phyloP scores from a whole-genome alignment of 2,797 vertebrate genomes.

The Spondyliosoma cantharus region DNA sequence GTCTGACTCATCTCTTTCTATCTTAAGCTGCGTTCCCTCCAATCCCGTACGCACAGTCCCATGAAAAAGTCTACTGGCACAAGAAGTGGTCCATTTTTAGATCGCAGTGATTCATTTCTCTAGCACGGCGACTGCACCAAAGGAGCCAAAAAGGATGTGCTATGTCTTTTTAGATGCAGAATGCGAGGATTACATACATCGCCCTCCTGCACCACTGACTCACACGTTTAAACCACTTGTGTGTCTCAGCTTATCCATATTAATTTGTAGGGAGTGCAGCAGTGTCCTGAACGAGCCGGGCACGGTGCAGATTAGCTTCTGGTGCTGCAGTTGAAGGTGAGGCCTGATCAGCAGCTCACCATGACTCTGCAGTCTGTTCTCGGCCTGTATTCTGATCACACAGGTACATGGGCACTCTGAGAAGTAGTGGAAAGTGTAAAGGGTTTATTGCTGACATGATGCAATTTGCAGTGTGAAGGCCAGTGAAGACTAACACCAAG shows the following conservation, averaged over 20 bases:
- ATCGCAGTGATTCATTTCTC: conserved; percentile 55
- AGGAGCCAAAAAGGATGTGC: conserved; percentile 23
- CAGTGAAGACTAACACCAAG: conserved; percentile 38
- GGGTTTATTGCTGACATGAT: conserved; percentile 30
- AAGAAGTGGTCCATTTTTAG: conserved; percentile 58
- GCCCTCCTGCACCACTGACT: conserved; percentile 51
- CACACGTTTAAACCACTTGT: conserved; percentile 40
- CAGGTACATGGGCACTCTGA: conserved; percentile 32
- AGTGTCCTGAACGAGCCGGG: conserved; percentile 42
- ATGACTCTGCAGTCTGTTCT: conserved; percentile 72
- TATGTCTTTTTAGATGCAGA: conserved; percentile 8
- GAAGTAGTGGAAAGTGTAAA: conserved; percentile 14
- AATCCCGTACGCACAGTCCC: conserved; percentile 42
- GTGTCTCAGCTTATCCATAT: conserved; percentile 52
- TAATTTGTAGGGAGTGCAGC: conserved; percentile 41
- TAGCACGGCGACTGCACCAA: conserved; percentile 40
- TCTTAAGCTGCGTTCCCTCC: conserved; percentile 71
- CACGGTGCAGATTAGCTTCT: conserved; percentile 46
- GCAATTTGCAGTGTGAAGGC: conserved; percentile 29
- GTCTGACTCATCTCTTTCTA: conserved; percentile 79
- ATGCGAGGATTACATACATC: conserved; percentile 43
- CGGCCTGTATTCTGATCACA: conserved; percentile 59
- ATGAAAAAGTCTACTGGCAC: conserved; percentile 37
- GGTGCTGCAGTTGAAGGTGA: conserved; percentile 63
- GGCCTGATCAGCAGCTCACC: conserved; percentile 43